These are phyloP conservation scores for Dendronephthya gigantea DNA, from an alignment of 64 coral and sea anemone species.

Conservation along the genomic window DNA sequence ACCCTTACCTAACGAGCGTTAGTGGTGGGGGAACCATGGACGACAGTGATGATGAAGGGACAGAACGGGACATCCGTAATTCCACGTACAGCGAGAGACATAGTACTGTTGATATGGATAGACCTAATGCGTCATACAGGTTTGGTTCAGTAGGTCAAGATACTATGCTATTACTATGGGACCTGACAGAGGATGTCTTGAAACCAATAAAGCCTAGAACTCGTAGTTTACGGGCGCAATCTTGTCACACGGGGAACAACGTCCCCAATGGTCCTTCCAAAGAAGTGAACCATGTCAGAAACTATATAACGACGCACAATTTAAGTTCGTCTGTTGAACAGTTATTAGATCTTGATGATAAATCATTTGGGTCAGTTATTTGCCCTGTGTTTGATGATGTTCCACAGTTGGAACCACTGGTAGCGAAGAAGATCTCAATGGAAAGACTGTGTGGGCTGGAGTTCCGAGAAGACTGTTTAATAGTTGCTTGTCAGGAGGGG, in stretches of 20 bases:
- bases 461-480: slow-evolving; percentile 90
- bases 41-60: slow-evolving; percentile 91
- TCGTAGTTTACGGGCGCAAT: slow-evolving; percentile 47
- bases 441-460: slow-evolving; percentile 71
- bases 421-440: slow-evolving; percentile 92
- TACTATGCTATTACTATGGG: slow-evolving; percentile 85
- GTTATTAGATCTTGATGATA: slow-evolving; percentile 57
- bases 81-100: neutral
- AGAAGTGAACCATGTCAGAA: slow-evolving; percentile 50
- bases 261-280: slow-evolving; percentile 82
- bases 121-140: slow-evolving; percentile 63
- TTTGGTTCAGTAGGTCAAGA: slow-evolving; percentile 96
- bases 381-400: slow-evolving; percentile 80
- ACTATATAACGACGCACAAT: slow-evolving; percentile 75
- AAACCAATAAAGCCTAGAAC: slow-evolving; percentile 60
- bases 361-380: slow-evolving; percentile 58
- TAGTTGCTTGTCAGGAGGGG: slow-evolving; percentile 93
- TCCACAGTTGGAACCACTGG: slow-evolving; percentile 78
- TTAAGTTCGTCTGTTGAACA: slow-evolving; percentile 87
- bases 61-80: slow-evolving; percentile 38
- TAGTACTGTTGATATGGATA: slow-evolving; percentile 28
- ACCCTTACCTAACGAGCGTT: slow-evolving; percentile 90
- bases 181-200: slow-evolving; percentile 78
- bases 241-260: slow-evolving; percentile 38
- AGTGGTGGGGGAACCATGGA: slow-evolving; percentile 65